phyloP scores from a whole-genome alignment of 2,888 invertebrate genomes.

The Nebria brevicollis region DNA sequence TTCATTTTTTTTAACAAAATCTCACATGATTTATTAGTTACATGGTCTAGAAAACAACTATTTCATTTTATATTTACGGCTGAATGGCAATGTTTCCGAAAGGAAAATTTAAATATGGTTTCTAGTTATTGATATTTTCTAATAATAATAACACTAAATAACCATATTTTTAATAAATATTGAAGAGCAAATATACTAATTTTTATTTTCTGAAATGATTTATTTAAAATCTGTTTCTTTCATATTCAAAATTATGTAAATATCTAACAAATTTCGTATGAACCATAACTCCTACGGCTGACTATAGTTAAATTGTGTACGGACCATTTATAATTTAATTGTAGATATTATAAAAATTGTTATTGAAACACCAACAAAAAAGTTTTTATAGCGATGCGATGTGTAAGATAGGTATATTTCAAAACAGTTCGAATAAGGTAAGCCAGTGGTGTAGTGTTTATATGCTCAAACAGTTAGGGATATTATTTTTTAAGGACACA shows the following conservation, averaged over 20 bases:
- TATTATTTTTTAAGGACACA: no score
- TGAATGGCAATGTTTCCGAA: no score
- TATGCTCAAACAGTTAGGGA: no score
- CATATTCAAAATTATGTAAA: neutral
- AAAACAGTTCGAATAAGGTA: no score
- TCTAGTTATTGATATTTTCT: no score
- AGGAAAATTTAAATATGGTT: no score
- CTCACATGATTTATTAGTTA: neutral
- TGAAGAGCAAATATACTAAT: no score
- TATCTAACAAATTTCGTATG: neutral
- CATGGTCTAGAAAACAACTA: no score
- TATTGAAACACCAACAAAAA: conserved; percentile 42
- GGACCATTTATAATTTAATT: conserved; percentile 13
- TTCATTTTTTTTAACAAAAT: neutral
- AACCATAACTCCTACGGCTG: neutral
- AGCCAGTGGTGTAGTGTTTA: no score
- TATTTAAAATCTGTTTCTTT: neutral
- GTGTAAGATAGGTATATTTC: conserved; percentile 25
- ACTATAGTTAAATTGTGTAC: neutral
- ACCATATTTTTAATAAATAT: no score
- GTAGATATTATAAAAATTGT: conserved; percentile 30
- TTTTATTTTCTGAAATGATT: neutral
- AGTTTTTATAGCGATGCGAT: conserved; percentile 23
- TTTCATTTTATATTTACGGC: no score
- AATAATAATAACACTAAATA: no score